A percentile compares a stretch with the other conserved stretches of the same genome.
Conservation (phyloP, 2,797 vertebrate genomes). For the Crenuchus spilurus region DNA sequence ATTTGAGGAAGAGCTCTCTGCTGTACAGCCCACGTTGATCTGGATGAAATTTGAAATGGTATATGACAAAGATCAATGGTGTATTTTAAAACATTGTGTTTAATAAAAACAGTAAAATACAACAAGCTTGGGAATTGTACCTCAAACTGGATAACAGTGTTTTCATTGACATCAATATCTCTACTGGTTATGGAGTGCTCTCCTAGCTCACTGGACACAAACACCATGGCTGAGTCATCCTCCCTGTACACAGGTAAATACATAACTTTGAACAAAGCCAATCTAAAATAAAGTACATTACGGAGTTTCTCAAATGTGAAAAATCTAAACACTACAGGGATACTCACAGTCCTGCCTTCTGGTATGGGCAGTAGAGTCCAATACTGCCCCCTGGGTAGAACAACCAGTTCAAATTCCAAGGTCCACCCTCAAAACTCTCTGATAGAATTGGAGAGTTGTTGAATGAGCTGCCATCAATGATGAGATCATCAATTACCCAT, state of each 20-base stretch:
- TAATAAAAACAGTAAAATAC: background rate
- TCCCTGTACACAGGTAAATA: constrained; percentile 76
- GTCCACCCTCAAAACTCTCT: constrained; percentile 93
- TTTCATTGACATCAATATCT: constrained; percentile 94
- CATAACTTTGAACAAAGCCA: background rate
- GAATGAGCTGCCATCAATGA: constrained; percentile 91
- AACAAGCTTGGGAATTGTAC: constrained; percentile 65
- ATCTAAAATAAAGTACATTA: background rate
- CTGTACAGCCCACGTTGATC: constrained; percentile 96
- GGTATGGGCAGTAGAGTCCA: constrained; percentile 94
- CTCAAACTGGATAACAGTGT: constrained; percentile 98
- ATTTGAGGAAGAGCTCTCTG: constrained; percentile 88
- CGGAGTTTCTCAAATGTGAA: too few relatives aligned
- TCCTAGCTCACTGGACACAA: constrained; percentile 93
- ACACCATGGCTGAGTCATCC: constrained; percentile 96
- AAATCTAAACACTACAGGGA: background rate
- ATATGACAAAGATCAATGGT: background rate
- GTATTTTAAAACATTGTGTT: too few relatives aligned
- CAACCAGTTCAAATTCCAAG: constrained; percentile 92
- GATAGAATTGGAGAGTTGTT: constrained; percentile 86
- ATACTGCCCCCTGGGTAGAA: constrained; percentile 97
- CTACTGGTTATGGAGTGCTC: constrained; percentile 97
- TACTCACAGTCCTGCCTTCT: constrained; percentile 91
- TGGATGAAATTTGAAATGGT: constrained; percentile 53
- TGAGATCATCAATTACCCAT: constrained; percentile 97